These are phyloP conservation scores for Pao palembangensis DNA, from an alignment of 2,113 vertebrate genomes.

Conservation along the genomic window DNA sequence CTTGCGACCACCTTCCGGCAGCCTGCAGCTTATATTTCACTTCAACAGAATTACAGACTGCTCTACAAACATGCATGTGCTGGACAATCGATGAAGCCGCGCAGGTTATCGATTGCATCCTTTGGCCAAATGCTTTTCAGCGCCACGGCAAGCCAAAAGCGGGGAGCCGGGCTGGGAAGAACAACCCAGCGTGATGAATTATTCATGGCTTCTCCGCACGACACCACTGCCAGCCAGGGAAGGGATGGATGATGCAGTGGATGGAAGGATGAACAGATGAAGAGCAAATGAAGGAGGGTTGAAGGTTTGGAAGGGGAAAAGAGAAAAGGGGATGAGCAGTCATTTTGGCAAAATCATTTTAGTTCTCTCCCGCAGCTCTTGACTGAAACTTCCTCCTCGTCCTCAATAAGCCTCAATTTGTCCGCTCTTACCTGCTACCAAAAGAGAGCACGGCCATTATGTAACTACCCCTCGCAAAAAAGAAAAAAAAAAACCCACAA, in stretches of 20 bases:
- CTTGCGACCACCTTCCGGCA: constrained; percentile 9
- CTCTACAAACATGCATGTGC: background rate
- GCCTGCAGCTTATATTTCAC: constrained; percentile 2
- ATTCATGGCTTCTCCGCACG: constrained; percentile 64
- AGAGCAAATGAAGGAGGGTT: constrained; percentile 7
- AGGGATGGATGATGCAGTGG: constrained; percentile 19
- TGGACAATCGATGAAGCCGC: constrained; percentile 1
- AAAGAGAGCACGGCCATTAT: background rate
- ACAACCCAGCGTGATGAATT: constrained; percentile 60
- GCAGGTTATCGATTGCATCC: constrained; percentile 4
- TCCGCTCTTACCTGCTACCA: background rate
- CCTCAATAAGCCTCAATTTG: background rate
- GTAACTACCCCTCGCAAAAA: constrained; percentile 3
- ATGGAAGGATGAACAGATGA: constrained; percentile 11
- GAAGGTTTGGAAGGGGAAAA: background rate
- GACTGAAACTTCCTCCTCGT: background rate
- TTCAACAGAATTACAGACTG: background rate
- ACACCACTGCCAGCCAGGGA: constrained; percentile 41
- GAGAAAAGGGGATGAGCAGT: constrained; percentile 6
- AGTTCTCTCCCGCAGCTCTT: no score
- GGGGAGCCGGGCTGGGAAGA: constrained; percentile 38
- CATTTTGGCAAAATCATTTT: no score
- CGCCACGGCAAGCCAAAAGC: constrained; percentile 21
- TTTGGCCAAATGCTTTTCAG: constrained; percentile 33
- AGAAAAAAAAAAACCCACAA: background rate